A percentile compares a stretch with the other conserved stretches of the same genome.
Evolutionary conservation across 1,140 invertebrate species (phyloP).

Genomic region (Bemisia tabaci): DNA sequence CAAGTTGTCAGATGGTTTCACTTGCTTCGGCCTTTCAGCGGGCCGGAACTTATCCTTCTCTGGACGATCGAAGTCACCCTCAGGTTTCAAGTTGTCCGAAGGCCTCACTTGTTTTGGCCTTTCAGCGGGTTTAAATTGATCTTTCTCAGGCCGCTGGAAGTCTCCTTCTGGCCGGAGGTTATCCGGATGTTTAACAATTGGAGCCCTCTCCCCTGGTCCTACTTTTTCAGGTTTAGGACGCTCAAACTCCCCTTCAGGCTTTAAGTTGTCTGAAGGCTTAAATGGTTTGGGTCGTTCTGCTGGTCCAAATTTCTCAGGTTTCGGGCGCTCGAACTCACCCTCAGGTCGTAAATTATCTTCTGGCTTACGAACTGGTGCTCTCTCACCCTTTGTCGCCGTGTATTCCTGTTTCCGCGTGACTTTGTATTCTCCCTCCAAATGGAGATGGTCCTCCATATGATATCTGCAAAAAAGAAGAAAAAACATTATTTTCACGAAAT

Average conservation of each 20-base stretch:
- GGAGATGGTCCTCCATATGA: conserved; percentile 38
- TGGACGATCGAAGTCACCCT: conserved; percentile 41
- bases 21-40: conserved; percentile 30
- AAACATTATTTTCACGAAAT: too few relatives aligned
- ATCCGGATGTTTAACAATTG: conserved; percentile 42
- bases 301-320: conserved; percentile 19
- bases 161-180: conserved; percentile 37
- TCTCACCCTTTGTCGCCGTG: conserved; percentile 28
- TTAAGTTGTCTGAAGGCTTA: conserved; percentile 32
- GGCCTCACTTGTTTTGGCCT: conserved; percentile 29
- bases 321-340: conserved; percentile 31
- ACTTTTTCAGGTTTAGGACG: conserved; percentile 21
- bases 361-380: conserved; percentile 28
- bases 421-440: conserved; percentile 39
- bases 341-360: conserved; percentile 32
- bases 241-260: conserved; percentile 32
- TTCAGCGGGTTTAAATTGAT: conserved; percentile 30
- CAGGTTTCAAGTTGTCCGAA: conserved; percentile 38
- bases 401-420: conserved; percentile 30
- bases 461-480: conserved; percentile 16
- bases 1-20: conserved; percentile 42
- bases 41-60: conserved; percentile 35
- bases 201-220: conserved; percentile 36
- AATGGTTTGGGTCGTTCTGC: conserved; percentile 30
- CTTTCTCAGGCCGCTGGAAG: conserved; percentile 24